Evolutionary conservation across 2,113 vertebrate genomes (phyloP).

Genomic region (Charadrius vociferus): DNA sequence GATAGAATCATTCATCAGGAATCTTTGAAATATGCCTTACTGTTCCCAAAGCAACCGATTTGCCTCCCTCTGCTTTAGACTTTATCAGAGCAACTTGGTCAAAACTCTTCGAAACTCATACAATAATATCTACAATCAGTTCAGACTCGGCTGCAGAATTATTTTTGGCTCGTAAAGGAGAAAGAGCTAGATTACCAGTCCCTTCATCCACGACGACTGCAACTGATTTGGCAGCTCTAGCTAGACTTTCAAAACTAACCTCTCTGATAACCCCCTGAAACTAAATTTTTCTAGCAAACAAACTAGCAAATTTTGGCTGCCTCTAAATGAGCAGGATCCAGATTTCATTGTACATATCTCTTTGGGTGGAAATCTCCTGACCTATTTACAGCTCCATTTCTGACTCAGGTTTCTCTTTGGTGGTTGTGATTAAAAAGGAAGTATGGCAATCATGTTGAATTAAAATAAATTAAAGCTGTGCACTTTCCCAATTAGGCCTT

Average conservation of each 20-base stretch:
- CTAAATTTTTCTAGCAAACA: constrained; percentile 12
- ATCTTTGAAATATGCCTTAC: constrained; percentile 44
- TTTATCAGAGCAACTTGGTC: constrained; percentile 43
- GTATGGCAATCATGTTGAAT: constrained; percentile 9
- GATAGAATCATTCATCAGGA: constrained; percentile 43
- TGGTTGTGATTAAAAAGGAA: constrained; percentile 54
- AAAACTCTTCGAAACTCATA: constrained; percentile 37
- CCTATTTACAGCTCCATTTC: constrained; percentile 33
- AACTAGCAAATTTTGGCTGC: background rate
- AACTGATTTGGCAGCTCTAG: constrained; percentile 46
- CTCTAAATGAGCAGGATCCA: constrained; percentile 20
- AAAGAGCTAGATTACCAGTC: background rate
- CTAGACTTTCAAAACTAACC: constrained; percentile 32
- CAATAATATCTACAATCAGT: constrained; percentile 34
- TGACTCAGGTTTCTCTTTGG: constrained; percentile 35
- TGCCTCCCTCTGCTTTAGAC: constrained; percentile 28
- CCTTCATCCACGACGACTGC: constrained; percentile 27
- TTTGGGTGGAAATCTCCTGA: constrained; percentile 33
- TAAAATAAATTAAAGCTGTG: constrained; percentile 59
- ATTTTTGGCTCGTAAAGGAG: constrained; percentile 36
- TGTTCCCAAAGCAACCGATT: constrained; percentile 41
- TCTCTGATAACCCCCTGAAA: constrained; percentile 29
- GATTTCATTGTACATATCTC: background rate
- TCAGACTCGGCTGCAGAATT: constrained; percentile 48
- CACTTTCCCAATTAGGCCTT: constrained; percentile 40